Evolutionary conservation across 1,140 invertebrate genomes (phyloP).

Genomic region (Vollenhovia emeryi): DNA sequence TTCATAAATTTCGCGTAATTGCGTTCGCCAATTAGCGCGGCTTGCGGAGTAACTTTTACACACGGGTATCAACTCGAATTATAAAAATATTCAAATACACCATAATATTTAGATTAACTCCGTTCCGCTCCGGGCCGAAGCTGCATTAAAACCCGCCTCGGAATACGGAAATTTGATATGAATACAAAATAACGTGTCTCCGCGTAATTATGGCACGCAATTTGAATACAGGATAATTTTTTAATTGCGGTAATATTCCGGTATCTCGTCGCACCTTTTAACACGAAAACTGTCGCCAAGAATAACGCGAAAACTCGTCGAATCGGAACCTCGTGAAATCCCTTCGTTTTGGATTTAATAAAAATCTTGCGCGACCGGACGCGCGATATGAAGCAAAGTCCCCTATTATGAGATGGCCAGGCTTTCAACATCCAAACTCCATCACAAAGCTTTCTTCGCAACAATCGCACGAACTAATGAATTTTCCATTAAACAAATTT

Average conservation of each 20-base stretch:
- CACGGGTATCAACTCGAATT: neutral
- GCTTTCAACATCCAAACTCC: too few relatives aligned
- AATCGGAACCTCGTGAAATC: neutral
- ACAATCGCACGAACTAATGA: too few relatives aligned
- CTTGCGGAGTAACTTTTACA: constrained; percentile 7
- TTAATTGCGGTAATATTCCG: constrained; percentile 5
- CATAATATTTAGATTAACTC: constrained; percentile 47
- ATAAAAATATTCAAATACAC: constrained; percentile 51
- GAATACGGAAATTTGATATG: constrained; percentile 29
- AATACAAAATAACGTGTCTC: constrained; percentile 14
- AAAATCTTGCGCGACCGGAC: neutral
- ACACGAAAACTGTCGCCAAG: neutral
- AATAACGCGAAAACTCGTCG: neutral
- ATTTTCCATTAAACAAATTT: too few relatives aligned
- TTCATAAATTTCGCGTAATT: constrained; percentile 42
- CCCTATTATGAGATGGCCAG: too few relatives aligned
- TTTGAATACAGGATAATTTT: constrained; percentile 20
- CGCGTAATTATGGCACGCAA: neutral
- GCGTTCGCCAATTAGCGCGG: constrained; percentile 29
- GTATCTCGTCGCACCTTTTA: neutral
- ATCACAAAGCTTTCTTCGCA: too few relatives aligned
- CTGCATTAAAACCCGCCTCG: constrained; percentile 1
- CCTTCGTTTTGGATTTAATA: constrained; percentile 12
- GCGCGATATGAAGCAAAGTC: neutral
- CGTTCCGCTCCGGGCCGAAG: constrained; percentile 2